These are phyloP conservation scores for Polyergus mexicanus DNA, from an alignment of 1,140 invertebrate genomes.

Conservation along the genomic window DNA sequence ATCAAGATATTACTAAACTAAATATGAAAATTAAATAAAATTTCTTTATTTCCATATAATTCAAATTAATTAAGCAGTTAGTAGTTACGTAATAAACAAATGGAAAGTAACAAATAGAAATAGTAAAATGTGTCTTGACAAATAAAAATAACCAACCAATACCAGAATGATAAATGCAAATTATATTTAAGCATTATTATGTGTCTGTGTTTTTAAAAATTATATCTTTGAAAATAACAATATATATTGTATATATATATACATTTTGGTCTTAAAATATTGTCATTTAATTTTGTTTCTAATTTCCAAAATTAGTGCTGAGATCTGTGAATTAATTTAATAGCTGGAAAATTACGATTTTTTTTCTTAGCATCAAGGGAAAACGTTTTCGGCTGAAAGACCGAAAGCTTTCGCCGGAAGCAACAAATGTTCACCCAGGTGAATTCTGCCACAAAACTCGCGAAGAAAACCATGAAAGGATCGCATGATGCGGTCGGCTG, in stretches of 20 bases:
- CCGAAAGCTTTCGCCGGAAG: constrained; percentile 13
- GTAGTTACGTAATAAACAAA: not conserved
- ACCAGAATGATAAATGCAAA: not conserved
- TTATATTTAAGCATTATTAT: not conserved
- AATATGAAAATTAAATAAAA: not conserved
- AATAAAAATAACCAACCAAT: not conserved
- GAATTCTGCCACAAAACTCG: constrained; percentile 12
- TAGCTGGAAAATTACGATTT: not conserved
- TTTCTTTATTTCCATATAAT: not conserved
- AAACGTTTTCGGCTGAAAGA: not conserved
- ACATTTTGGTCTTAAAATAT: too few relatives aligned
- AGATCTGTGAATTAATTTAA: constrained; percentile 1
- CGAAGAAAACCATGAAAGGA: constrained; percentile 31
- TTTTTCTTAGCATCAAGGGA: not conserved
- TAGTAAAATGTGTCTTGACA: not conserved
- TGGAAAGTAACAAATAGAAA: not conserved
- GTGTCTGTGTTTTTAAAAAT: not conserved
- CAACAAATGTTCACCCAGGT: not conserved
- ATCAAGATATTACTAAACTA: not conserved
- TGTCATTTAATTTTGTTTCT: too few relatives aligned
- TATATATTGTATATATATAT: too few relatives aligned
- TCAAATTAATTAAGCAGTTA: not conserved
- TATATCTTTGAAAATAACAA: not conserved
- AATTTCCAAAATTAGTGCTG: not conserved
- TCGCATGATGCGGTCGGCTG: constrained; percentile 18